Evolutionary conservation across 2,797 vertebrate species (phyloP).

Genomic region (Parambassis ranga): DNA sequence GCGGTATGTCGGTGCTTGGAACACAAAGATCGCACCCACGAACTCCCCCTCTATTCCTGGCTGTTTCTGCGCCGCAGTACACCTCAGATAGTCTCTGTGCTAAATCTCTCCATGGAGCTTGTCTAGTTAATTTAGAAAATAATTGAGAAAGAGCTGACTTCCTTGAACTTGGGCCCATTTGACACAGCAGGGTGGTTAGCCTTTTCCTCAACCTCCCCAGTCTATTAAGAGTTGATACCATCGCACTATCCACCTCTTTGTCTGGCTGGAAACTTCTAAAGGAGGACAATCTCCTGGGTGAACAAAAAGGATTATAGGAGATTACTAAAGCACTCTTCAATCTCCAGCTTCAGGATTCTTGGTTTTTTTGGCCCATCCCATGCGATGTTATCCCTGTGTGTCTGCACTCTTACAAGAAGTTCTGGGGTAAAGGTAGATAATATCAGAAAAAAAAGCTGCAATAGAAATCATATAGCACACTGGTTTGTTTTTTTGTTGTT

Average conservation of each 20-base stretch:
- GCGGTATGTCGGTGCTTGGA: constrained; percentile 38
- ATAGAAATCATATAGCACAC: neutral
- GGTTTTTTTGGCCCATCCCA: constrained; percentile 56
- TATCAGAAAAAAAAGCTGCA: neutral
- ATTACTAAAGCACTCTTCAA: constrained; percentile 75
- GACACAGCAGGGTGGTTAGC: constrained; percentile 75
- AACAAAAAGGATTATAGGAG: constrained; percentile 80
- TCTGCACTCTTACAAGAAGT: constrained; percentile 27
- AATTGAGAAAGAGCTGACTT: constrained; percentile 71
- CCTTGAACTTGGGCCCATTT: constrained; percentile 68
- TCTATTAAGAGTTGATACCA: constrained; percentile 79
- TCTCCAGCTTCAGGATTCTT: constrained; percentile 62
- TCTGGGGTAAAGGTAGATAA: constrained; percentile 5
- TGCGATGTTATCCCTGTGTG: constrained; percentile 45
- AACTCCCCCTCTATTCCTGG: constrained; percentile 29
- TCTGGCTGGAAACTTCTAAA: constrained; percentile 78
- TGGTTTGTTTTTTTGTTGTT: too few relatives aligned
- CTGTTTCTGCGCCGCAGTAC: constrained; percentile 27
- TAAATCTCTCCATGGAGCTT: constrained; percentile 57
- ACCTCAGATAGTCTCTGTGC: constrained; percentile 35
- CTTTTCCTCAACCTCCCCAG: constrained; percentile 75
- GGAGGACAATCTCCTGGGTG: constrained; percentile 76
- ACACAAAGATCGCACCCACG: constrained; percentile 35
- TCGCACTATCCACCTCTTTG: constrained; percentile 75
- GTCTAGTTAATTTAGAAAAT: constrained; percentile 73